Evolutionary conservation across 1,140 invertebrate genomes (phyloP).

Genomic region (Prorops nasuta): DNA sequence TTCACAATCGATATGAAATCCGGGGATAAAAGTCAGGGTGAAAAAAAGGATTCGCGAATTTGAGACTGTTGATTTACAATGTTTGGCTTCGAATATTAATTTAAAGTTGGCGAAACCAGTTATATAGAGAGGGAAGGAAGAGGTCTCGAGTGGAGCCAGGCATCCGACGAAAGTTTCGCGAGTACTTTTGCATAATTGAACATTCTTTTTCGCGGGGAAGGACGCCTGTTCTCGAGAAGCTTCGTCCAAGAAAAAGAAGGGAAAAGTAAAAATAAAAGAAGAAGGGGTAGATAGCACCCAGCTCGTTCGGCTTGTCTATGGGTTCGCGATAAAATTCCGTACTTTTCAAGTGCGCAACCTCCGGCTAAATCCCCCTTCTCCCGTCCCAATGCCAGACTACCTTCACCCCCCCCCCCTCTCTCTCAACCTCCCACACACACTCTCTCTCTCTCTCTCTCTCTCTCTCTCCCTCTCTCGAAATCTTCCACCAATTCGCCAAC

Average conservation of each 20-base stretch:
- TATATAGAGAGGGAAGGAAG: no score
- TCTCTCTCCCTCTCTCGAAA: neutral
- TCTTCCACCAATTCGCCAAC: neutral
- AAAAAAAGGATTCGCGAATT: neutral
- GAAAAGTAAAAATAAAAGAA: neutral
- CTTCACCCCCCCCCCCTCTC: neutral
- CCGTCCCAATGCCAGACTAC: neutral
- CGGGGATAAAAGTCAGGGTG: neutral
- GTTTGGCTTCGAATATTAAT: conserved; percentile 47
- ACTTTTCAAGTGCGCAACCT: neutral
- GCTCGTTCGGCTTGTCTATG: neutral
- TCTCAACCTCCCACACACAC: neutral
- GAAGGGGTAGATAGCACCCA: neutral
- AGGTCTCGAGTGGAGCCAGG: conserved; percentile 8
- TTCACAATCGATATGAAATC: neutral
- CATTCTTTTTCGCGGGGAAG: conserved; percentile 34
- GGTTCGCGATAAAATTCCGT: conserved; percentile 8
- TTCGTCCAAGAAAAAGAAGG: conserved; percentile 14
- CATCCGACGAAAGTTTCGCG: conserved; percentile 36
- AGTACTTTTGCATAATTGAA: conserved; percentile 47
- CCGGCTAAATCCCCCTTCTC: neutral
- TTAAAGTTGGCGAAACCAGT: conserved; percentile 37
- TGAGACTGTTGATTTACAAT: conserved; percentile 42
- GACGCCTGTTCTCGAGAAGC: conserved; percentile 14
- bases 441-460: neutral